Evolutionary conservation across 2,888 invertebrate genomes (phyloP).

Genomic region (Dicyrtoma fusca): DNA sequence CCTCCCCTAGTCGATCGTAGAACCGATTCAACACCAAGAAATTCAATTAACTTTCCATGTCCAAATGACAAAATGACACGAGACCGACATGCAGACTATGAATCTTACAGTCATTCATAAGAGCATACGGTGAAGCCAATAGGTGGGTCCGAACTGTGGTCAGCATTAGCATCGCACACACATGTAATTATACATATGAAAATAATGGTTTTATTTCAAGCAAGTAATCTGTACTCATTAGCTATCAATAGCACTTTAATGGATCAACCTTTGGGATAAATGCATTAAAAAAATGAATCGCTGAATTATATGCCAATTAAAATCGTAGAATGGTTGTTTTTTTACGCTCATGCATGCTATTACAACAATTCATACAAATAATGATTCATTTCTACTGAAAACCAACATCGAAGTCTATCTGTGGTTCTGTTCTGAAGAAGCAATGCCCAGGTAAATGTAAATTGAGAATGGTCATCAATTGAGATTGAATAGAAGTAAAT

Average conservation of each 20-base stretch:
- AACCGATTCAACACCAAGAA: slow-evolving; percentile 38
- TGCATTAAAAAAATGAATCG: slow-evolving; percentile 2
- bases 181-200: not conserved
- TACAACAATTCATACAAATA: no score
- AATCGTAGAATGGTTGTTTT: no score
- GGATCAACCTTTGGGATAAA: not conserved
- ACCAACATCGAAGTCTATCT: no score
- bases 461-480: no score
- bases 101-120: no score
- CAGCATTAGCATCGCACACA: not conserved
- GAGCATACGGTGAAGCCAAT: slow-evolving; percentile 5
- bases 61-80: slow-evolving; percentile 52
- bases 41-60: slow-evolving; percentile 50
- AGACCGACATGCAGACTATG: slow-evolving; percentile 34
- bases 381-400: no score
- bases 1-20: slow-evolving; percentile 4
- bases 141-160: not conserved
- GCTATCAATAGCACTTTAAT: not conserved
- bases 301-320: not conserved
- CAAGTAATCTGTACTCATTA: no score
- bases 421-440: no score
- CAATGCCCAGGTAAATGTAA: no score
- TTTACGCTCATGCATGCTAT: no score
- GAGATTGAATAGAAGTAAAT: not conserved
- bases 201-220: not conserved